Percentiles rank a stretch among this genome's conserved stretches.
Evolutionary conservation across 1,140 invertebrate genomes (phyloP).

Genomic region (Drosophila tristis): DNA sequence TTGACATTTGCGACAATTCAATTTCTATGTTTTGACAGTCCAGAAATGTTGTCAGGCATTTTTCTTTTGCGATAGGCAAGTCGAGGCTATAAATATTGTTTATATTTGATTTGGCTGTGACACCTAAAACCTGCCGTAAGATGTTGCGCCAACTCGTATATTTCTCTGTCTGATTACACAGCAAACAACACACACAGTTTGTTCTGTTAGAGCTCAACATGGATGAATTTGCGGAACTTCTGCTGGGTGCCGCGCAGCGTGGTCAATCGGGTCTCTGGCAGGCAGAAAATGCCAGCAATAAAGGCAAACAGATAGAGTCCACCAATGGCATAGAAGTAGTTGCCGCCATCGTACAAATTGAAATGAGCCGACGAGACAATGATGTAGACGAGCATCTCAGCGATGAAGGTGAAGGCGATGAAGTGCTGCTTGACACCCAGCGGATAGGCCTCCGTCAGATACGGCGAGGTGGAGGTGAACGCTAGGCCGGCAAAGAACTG

Average conservation of each 20-base stretch:
- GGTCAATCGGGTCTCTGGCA: slow-evolving; percentile 63
- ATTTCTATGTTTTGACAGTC: slow-evolving; percentile 9
- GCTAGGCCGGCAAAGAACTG: slow-evolving; percentile 54
- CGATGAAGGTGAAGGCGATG: slow-evolving; percentile 53
- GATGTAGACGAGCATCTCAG: slow-evolving; percentile 56
- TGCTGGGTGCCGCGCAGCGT: slow-evolving; percentile 61
- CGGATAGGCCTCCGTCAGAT: slow-evolving; percentile 60
- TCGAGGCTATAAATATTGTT: slow-evolving; percentile 31
- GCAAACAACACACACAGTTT: background rate
- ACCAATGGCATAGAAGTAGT: slow-evolving; percentile 55
- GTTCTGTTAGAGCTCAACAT: background rate
- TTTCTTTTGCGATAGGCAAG: slow-evolving; percentile 3
- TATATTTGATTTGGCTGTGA: slow-evolving; percentile 16
- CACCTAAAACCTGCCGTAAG: background rate
- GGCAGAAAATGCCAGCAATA: slow-evolving; percentile 23
- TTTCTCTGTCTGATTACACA: background rate
- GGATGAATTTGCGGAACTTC: slow-evolving; percentile 48
- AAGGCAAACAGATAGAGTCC: slow-evolving; percentile 44
- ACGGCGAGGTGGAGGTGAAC: slow-evolving; percentile 41
- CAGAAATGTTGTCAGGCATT: slow-evolving; percentile 10
- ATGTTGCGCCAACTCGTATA: background rate
- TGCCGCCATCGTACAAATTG: background rate
- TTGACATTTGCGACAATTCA: no score
- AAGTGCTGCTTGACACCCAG: slow-evolving; percentile 59
- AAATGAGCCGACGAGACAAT: slow-evolving; percentile 23